A percentile compares a stretch with the other conserved stretches of the same genome.
These are phyloP conservation scores for Diabrotica balteata DNA, from an alignment of 2,888 invertebrate species.

Conservation along the genomic window DNA sequence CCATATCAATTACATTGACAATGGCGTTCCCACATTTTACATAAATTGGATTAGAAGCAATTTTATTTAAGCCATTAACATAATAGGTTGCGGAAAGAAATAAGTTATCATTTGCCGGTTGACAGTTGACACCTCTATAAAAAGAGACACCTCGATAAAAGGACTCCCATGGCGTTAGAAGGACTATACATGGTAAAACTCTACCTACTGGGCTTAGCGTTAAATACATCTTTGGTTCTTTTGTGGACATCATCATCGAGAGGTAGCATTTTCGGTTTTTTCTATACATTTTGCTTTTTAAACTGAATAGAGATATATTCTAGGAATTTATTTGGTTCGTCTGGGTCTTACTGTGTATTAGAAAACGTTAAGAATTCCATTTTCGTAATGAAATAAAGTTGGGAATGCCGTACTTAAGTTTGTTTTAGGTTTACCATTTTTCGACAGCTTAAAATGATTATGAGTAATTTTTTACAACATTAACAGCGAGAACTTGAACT, in stretches of 20 bases:
- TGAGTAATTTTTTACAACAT: too few species aligned
- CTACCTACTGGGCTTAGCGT: constrained; percentile 50
- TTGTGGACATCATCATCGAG: constrained; percentile 6
- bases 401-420: too few species aligned
- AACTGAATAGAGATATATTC: background rate
- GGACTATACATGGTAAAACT: constrained; percentile 57
- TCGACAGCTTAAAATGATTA: too few species aligned
- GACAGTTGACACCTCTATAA: constrained; percentile 55
- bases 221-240: background rate
- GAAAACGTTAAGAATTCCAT: too few species aligned
- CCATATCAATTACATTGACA: constrained; percentile 5
- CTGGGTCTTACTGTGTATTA: too few species aligned
- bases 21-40: background rate
- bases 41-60: constrained; percentile 7
- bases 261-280: constrained; percentile 8
- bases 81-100: constrained; percentile 49
- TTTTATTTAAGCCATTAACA: constrained; percentile 30
- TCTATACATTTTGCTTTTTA: background rate
- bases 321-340: constrained; percentile 3
- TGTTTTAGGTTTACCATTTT: too few species aligned
- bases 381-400: too few species aligned
- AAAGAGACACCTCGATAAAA: constrained; percentile 45
- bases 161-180: constrained; percentile 54
- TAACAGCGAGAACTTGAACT: too few species aligned
- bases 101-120: constrained; percentile 56